Percentiles rank a stretch among this genome's conserved stretches.
These are phyloP conservation scores for Scaptomyza caliginosa DNA, from an alignment of 2,888 invertebrate genomes.

Conservation along the genomic window DNA sequence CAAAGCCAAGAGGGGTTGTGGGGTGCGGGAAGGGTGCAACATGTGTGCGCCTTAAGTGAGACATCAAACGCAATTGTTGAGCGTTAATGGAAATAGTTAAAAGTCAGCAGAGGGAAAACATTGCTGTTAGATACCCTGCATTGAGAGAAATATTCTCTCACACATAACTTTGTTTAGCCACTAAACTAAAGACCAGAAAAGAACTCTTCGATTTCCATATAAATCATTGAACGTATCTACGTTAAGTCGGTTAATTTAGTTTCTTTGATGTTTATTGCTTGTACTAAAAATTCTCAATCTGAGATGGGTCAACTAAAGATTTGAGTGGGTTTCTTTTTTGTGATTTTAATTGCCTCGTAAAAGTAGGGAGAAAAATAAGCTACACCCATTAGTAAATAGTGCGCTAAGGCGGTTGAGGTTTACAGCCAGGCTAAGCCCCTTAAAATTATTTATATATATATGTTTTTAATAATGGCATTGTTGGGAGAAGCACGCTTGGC, in stretches of 20 bases:
- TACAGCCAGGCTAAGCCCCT: not conserved
- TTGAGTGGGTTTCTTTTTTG: conserved; percentile 9
- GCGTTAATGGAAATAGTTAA: conserved; percentile 35
- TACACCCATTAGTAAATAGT: not conserved
- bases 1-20: not conserved
- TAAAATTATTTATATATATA: not conserved
- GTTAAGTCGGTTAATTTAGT: not conserved
- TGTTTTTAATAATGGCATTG: not conserved
- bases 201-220: conserved; percentile 5
- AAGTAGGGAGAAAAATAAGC: not conserved
- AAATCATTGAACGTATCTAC: conserved; percentile 14
- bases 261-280: conserved; percentile 13
- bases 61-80: conserved; percentile 56
- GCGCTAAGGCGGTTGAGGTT: not conserved
- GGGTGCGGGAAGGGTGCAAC: too few species aligned
- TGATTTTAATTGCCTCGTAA: conserved; percentile 40
- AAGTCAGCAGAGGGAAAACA: conserved; percentile 2
- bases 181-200: too few species aligned
- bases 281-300: not conserved
- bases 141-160: too few species aligned
- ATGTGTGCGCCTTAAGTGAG: too few species aligned
- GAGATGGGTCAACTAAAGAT: conserved; percentile 14
- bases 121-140: not conserved
- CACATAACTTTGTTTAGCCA: too few species aligned
- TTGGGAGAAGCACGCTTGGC: conserved; percentile 19